Evolutionary conservation across 2,888 invertebrate species (phyloP), one percentile per base, ranked within the genome.

Genomic region (Drosophila trichaetosa): DNA sequence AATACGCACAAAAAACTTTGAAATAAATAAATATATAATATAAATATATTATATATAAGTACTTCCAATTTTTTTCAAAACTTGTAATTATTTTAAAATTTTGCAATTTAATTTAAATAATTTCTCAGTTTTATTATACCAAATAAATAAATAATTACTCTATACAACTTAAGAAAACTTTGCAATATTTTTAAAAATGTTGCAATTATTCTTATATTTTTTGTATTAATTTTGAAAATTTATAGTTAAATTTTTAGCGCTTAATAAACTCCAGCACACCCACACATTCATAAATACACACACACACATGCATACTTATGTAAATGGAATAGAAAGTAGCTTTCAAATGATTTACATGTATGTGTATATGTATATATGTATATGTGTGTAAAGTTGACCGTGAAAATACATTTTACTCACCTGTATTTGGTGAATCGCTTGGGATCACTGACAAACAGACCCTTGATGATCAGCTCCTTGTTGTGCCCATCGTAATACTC

Each of bases 371-470:
- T 46, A 34, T 46, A 21, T 48, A 36, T 34, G 40, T 8, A 51
- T 18, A 42, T 2, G 49, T 49, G 34, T 46, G 18, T 18, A 56
- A 38, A 51, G 24, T 42, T 69, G 63, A 69, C 46, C 51, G 54
- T 61, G 57, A 66, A 63, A 62, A 51, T 52, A 54, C 7, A 46
- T 16, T 7, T 38, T 46, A 73, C 84, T 91, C 94, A 98, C 99
- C 97, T 98, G 94, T 96, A 98, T 93, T 97, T 98, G 59, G 96
- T 94, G 91, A 99, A 99, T 71, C 99, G 95, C 36, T 95, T 94
- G 0, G 96, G 94, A 93, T 99, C 97, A 83, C 95, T 94, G 78
- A 95, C 94, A 92, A 99, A 99, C 84, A 99, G 94, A 76, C 97
- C 95, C 77, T 95, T 95, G 89, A 99, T 97, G 89, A 97, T 96